Conservation (phyloP, 2,888 invertebrate genomes). For the Conchocele bisecta region DNA sequence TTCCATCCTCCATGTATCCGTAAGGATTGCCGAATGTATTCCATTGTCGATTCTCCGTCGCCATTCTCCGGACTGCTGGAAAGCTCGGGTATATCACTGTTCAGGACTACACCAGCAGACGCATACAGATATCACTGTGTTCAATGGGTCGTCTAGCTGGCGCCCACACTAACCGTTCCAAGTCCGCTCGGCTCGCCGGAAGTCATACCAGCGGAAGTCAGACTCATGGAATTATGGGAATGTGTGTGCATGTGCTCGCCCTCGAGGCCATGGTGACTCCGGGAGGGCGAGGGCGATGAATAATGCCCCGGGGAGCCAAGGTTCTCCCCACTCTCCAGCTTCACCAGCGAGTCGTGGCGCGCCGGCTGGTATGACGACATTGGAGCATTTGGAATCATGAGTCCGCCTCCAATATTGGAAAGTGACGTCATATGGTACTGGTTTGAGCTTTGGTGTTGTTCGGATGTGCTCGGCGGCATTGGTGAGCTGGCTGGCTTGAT, state of each 20-base stretch:
- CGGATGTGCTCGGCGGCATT: conserved; percentile 5
- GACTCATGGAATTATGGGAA: conserved; percentile 44
- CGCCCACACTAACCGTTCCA: conserved; percentile 63
- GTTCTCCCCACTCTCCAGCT: conserved; percentile 62
- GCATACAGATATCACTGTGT: no score
- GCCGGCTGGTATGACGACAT: conserved; percentile 33
- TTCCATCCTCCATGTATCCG: no score
- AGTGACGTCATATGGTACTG: conserved; percentile 48
- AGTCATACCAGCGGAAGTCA: conserved; percentile 48
- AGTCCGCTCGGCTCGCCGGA: no score
- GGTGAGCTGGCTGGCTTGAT: conserved; percentile 50
- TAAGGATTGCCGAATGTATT: no score
- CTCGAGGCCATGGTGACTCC: conserved; percentile 56
- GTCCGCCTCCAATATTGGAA: conserved; percentile 41
- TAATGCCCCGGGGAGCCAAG: conserved; percentile 60
- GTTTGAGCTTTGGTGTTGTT: conserved; percentile 29
- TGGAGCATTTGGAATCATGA: conserved; percentile 32
- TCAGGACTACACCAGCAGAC: no score
- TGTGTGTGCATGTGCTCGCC: conserved; percentile 55
- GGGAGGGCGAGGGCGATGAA: conserved; percentile 53
- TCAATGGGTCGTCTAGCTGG: no score
- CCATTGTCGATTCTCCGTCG: no score
- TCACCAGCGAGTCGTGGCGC: conserved; percentile 45
- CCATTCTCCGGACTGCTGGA: no score
- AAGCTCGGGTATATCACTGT: no score